Conservation (phyloP, 2,797 vertebrate genomes). For the Prionace glauca region DNA sequence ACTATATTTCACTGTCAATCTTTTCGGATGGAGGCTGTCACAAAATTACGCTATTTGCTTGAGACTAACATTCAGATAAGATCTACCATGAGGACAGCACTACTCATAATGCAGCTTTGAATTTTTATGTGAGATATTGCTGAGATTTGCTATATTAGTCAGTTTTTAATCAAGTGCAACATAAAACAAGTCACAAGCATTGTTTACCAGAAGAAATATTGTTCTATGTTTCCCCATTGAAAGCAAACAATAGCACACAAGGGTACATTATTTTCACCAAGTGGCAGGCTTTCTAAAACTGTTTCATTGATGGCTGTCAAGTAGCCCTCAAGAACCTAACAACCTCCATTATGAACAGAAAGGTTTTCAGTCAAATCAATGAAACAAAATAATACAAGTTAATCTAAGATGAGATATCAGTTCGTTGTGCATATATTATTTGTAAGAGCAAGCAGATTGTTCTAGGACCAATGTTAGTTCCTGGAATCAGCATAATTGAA, state of each 20-base stretch:
- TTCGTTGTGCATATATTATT: background rate
- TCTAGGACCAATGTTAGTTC: background rate
- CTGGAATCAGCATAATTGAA: background rate
- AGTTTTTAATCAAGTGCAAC: background rate
- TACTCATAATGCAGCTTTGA: background rate
- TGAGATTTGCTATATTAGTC: background rate
- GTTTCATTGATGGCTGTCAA: background rate
- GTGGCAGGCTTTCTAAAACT: background rate
- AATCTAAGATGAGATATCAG: background rate
- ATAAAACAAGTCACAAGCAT: background rate
- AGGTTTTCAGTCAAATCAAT: background rate
- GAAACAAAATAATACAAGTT: conserved; percentile 5
- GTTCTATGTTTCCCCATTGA: background rate
- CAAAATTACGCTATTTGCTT: background rate
- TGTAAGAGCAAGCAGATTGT: background rate
- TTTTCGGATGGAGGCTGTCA: background rate
- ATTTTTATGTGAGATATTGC: background rate
- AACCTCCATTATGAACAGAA: background rate
- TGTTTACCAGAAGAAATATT: background rate
- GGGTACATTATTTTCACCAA: background rate
- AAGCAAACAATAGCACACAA: background rate
- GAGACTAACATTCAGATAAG: background rate
- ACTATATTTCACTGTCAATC: background rate
- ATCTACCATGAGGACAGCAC: background rate
- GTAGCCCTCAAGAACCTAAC: background rate